These are phyloP conservation scores for Pheosia tremula DNA, from an alignment of 2,888 invertebrate genomes.

Conservation along the genomic window DNA sequence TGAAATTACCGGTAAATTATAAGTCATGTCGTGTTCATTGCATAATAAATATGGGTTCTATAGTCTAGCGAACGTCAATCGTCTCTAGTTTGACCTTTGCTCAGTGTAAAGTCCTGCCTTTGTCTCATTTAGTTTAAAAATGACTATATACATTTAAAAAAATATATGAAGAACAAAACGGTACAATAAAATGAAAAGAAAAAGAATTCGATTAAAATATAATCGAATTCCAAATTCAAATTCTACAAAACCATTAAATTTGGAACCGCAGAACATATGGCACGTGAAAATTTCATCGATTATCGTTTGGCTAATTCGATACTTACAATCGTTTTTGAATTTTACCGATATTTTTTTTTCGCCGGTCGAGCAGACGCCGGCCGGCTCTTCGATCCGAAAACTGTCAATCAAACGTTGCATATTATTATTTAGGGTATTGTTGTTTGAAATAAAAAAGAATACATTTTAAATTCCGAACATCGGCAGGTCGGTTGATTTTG, in stretches of 20 bases:
- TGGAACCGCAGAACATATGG: conserved; percentile 69
- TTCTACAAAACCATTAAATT: conserved; percentile 30
- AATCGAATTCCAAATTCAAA: conserved; percentile 24
- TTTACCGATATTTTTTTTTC: conserved; percentile 44
- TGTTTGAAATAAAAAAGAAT: conserved; percentile 41
- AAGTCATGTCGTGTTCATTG: not conserved
- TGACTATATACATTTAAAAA: too few species aligned
- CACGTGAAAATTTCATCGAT: conserved; percentile 75
- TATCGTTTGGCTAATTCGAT: conserved; percentile 78
- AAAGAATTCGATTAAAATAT: conserved; percentile 4
- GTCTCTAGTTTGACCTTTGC: not conserved
- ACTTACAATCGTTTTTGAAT: conserved; percentile 41
- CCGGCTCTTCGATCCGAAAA: conserved; percentile 41
- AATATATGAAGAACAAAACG: too few species aligned
- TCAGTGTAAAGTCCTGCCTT: too few species aligned
- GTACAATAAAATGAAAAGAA: too few species aligned
- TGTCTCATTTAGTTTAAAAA: too few species aligned
- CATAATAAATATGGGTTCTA: not conserved
- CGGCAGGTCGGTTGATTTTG: conserved; percentile 32
- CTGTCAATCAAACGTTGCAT: conserved; percentile 48
- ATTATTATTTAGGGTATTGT: conserved; percentile 47
- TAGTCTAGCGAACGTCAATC: not conserved
- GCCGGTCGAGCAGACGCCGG: conserved; percentile 34
- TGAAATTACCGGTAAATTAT: conserved; percentile 4
- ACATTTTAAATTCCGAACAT: conserved; percentile 43